A percentile compares a stretch with the other conserved stretches of the same genome.
phyloP scores from a whole-genome alignment of 1,140 invertebrate genomes.

The Samia ricini region DNA sequence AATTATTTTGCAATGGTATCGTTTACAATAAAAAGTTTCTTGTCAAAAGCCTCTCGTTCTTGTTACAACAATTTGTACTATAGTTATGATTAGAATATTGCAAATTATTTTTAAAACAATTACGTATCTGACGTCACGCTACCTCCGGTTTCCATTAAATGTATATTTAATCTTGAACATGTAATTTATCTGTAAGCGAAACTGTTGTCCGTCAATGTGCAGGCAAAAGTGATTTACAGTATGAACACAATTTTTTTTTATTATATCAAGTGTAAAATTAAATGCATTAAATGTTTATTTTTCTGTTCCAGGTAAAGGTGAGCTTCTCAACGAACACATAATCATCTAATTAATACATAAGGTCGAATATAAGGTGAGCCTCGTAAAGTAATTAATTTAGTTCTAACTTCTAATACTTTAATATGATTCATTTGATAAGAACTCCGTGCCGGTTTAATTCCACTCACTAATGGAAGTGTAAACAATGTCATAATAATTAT shows the following conservation, averaged over 20 bases:
- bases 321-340: slow-evolving; percentile 15
- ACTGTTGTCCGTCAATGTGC: no score
- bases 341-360: not conserved
- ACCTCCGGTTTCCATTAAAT: no score
- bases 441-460: slow-evolving; percentile 6
- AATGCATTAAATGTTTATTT: no score
- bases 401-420: slow-evolving; percentile 5
- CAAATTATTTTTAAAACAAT: no score
- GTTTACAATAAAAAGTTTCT: no score
- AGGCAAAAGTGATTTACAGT: not conserved
- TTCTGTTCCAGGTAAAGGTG: slow-evolving; percentile 65
- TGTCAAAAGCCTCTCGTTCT: no score
- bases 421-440: slow-evolving; percentile 10
- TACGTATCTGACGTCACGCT: no score
- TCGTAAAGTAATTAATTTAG: not conserved
- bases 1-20: no score
- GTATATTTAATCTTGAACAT: no score
- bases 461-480: slow-evolving; percentile 16
- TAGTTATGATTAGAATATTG: no score
- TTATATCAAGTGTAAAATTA: not conserved
- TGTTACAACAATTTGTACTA: no score
- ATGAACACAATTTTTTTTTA: no score
- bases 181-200: not conserved
- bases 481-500: slow-evolving; percentile 19
- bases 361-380: not conserved